Conservation (phyloP, 2,113 vertebrate genomes). For the Grammomys dolichurus region DNA sequence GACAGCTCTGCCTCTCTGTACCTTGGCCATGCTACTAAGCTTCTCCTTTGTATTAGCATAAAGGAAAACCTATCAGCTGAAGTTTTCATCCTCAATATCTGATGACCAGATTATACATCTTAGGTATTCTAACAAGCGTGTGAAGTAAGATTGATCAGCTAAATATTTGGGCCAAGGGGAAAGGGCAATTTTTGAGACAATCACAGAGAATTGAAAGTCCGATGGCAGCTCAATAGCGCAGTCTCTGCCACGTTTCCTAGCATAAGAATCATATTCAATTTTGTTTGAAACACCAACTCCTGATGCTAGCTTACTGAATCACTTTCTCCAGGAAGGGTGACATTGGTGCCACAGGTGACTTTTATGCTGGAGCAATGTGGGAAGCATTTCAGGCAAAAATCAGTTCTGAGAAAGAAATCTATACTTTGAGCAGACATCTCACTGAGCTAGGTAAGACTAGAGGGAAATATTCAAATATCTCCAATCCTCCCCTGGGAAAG, state of each 20-base stretch:
- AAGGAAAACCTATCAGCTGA: slow-evolving; percentile 10
- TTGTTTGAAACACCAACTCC: neutral
- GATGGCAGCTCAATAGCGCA: neutral
- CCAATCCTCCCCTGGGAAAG: neutral
- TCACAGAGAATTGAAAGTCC: neutral
- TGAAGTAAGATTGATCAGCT: neutral
- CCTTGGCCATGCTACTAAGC: neutral
- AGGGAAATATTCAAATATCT: slow-evolving; percentile 26
- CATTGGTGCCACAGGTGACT: neutral
- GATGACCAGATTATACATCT: slow-evolving; percentile 10
- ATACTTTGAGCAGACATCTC: neutral
- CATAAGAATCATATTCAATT: neutral
- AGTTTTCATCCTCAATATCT: neutral
- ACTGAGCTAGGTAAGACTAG: neutral
- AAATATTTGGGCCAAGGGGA: neutral
- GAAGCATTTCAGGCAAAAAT: slow-evolving; percentile 20
- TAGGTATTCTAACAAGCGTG: neutral
- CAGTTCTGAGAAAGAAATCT: slow-evolving; percentile 18
- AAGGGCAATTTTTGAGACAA: neutral
- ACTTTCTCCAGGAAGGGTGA: neutral
- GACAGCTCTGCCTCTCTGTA: neutral
- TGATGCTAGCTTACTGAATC: neutral
- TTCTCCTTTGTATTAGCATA: neutral
- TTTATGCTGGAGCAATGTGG: neutral
- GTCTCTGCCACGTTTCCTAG: neutral